These are phyloP conservation scores for Macrotrachela quadricornifera DNA, from an alignment of 1,140 invertebrate genomes.

Conservation along the genomic window DNA sequence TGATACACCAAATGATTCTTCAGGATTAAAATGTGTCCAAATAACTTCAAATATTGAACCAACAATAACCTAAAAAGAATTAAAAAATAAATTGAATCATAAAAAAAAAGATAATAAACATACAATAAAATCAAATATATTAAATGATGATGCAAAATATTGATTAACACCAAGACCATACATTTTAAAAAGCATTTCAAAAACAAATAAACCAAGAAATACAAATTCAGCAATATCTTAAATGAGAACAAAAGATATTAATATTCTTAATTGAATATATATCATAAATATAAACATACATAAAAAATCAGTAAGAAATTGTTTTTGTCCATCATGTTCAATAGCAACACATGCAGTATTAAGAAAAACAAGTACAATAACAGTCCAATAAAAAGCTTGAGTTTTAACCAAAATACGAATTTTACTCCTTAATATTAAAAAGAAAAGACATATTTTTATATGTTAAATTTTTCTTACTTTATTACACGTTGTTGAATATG, in stretches of 20 bases:
- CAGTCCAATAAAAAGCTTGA: constrained; percentile 98
- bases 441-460: no score
- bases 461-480: no score
- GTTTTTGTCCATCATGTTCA: constrained; percentile 85
- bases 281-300: constrained; percentile 44
- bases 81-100: constrained; percentile 12
- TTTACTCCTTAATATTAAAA: constrained; percentile 14
- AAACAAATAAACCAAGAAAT: constrained; percentile 93
- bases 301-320: constrained; percentile 83
- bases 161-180: constrained; percentile 88
- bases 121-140: constrained; percentile 81
- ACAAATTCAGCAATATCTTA: constrained; percentile 88
- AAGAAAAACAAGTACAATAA: constrained; percentile 95
- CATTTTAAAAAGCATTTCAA: constrained; percentile 98
- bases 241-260: constrained; percentile 21
- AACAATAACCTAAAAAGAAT: constrained; percentile 44
- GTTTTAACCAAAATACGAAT: constrained; percentile 69
- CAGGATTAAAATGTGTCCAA: constrained; percentile 82
- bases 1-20: constrained; percentile 85
- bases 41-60: constrained; percentile 98
- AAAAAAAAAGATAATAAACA: constrained; percentile 27
- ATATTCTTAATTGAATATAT: neutral
- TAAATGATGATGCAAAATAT: constrained; percentile 97
- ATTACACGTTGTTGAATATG: no score
- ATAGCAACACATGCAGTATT: constrained; percentile 96